Base-by-base conservation (phyloP, 2,888 invertebrate genomes). In the Synergus laeviventris region DNA sequence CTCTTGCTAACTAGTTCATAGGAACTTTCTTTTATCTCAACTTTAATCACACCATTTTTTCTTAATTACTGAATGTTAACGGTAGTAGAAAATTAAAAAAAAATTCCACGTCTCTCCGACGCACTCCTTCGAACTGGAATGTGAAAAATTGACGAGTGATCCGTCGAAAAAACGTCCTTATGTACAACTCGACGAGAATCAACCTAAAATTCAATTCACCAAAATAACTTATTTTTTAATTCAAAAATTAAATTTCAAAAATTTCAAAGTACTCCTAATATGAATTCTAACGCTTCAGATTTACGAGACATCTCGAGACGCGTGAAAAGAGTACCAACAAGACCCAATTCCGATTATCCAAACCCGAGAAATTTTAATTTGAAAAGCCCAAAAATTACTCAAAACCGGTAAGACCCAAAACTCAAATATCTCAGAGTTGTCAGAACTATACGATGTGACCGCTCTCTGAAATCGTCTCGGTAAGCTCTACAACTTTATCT, bases 61-160 rank as follows among this genome's bases (percentile, higher is more conserved):
- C 24, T 66, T 66, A 66, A 45, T 66, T 42, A 38, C 39, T 66
- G 24, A 66, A 42, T 42, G 21, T 66, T 45, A 21, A 66, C 42
- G 64, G 42, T 24, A 66, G 42, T 24, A 66, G 42, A 66, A 66
- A 66, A 66, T 66, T 66, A 45, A 66, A 66, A 66, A 64, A 5
- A 39, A 64, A 42, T 42, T 21, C 21, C 38, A 24, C 31, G 36
- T 61, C 31, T 61, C 61, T 36, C 16, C 16, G 61, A 31, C 14
- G 24, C 61, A 61, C 61, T 61, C 61, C 38, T 61, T 61, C 61
- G 5, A 61, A n/a, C 61, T 61, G 61, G 24, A 61, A 61, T 61
- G 24, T 31, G 16, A 61, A 61, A 61, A 61, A 61, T 31, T 61
- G 9, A 16, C 61, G 36, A 61, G 36, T 31, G 9, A 61, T 61